Conservation (phyloP, 2,797 vertebrate genomes). For the Enteromius argenteus region DNA sequence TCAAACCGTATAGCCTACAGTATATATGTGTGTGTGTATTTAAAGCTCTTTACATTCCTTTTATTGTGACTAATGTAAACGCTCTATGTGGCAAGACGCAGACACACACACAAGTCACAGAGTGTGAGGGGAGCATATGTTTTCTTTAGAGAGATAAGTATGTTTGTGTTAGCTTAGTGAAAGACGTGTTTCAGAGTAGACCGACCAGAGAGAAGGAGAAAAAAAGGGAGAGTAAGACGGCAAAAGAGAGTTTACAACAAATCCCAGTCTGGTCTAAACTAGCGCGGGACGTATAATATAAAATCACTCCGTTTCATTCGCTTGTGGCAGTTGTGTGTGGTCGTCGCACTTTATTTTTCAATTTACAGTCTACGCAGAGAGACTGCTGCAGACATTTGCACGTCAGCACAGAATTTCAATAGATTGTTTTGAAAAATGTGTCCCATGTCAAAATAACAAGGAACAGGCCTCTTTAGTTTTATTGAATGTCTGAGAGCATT, state of each 20-base stretch:
- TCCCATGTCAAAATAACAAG: conserved; percentile 26
- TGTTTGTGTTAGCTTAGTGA: conserved; percentile 63
- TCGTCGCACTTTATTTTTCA: conserved; percentile 56
- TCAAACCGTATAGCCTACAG: conserved; percentile 7
- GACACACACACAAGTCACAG: conserved; percentile 40
- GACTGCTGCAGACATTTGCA: conserved; percentile 21
- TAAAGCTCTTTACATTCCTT: conserved; percentile 60
- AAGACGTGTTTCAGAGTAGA: conserved; percentile 60
- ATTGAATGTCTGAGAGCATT: conserved; percentile 4
- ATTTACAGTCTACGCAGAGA: conserved; percentile 6
- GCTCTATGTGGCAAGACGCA: conserved; percentile 48
- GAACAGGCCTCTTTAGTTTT: not conserved
- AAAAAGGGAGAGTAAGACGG: conserved; percentile 26
- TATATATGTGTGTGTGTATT: conserved; percentile 45
- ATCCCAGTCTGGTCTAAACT: conserved; percentile 46
- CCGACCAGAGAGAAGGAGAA: conserved; percentile 27
- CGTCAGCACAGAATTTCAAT: conserved; percentile 18
- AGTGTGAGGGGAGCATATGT: conserved; percentile 58
- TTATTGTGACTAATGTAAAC: conserved; percentile 62
- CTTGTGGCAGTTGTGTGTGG: conserved; percentile 48
- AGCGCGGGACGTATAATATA: conserved; percentile 25
- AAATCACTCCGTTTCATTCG: conserved; percentile 42
- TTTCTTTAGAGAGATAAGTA: conserved; percentile 66
- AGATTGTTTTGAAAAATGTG: conserved; percentile 15
- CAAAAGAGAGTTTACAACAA: conserved; percentile 51